Evolutionary conservation across 2,888 invertebrate genomes (phyloP).

Genomic region (Latrodectus elegans): DNA sequence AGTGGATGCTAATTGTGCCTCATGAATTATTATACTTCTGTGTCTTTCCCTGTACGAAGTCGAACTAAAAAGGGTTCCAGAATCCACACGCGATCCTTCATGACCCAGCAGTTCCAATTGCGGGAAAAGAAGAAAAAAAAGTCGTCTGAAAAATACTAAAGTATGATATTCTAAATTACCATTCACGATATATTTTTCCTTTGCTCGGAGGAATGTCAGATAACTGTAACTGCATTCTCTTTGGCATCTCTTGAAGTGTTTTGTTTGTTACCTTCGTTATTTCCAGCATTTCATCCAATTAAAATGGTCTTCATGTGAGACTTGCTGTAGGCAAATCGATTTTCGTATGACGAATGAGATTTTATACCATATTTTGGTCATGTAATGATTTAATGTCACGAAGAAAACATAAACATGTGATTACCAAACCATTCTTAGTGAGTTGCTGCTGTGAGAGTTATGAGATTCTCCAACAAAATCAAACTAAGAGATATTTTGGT

Average conservation of each 20-base stretch:
- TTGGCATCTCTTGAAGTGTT: neutral
- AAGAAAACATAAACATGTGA: neutral
- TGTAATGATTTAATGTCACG: neutral
- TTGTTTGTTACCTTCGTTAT: neutral
- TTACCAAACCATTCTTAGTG: neutral
- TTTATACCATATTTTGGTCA: neutral
- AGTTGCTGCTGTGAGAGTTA: no score
- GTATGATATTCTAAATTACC: neutral
- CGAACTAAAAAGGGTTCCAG: conserved; percentile 44
- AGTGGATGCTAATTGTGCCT: conserved; percentile 44
- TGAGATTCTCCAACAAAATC: no score
- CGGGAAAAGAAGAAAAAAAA: neutral
- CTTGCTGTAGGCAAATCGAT: neutral
- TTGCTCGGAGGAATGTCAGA: neutral
- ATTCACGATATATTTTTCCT: neutral
- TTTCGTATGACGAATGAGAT: neutral
- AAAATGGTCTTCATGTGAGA: neutral
- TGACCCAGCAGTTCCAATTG: conserved; percentile 43
- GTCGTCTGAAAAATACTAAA: neutral
- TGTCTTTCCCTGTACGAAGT: conserved; percentile 45
- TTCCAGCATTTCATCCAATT: no score
- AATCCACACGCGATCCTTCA: conserved; percentile 46
- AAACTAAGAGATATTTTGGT: no score
- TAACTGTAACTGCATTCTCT: neutral
- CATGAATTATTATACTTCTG: conserved; percentile 25